A percentile compares a stretch with the other conserved stretches of the same genome.
Evolutionary conservation across 2,797 vertebrate species (phyloP).

Genomic region (Peromyscus attwateri): DNA sequence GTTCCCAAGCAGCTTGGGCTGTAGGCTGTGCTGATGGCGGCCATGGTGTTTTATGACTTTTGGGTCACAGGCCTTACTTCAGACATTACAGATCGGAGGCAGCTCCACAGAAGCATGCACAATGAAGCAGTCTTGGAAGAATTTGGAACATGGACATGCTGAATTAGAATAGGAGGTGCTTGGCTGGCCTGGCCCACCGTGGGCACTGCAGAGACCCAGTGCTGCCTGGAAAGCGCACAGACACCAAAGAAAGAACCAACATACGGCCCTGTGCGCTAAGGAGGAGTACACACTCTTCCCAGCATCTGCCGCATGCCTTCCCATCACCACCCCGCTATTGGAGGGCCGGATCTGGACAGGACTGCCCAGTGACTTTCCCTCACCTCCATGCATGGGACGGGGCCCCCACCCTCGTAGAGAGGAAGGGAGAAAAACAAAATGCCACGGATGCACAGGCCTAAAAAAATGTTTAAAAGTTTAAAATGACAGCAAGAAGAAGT

Average conservation of each 20-base stretch:
- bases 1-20: background rate
- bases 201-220: background rate
- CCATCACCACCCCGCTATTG: background rate
- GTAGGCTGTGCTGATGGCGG: background rate
- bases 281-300: background rate
- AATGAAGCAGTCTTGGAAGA: background rate
- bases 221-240: background rate
- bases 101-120: background rate
- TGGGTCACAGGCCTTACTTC: background rate
- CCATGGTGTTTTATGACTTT: background rate
- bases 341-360: background rate
- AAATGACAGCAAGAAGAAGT: background rate
- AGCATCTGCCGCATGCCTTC: fast-evolving
- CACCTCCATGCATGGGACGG: fast-evolving
- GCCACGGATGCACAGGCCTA: background rate
- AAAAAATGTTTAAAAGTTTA: background rate
- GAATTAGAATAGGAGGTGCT: background rate
- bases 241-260: background rate
- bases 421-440: background rate
- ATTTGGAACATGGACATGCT: background rate
- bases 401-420: background rate
- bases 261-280: background rate
- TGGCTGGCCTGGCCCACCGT: background rate
- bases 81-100: background rate
- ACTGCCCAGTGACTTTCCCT: background rate